Conservation (phyloP, 2,888 invertebrate species). For the Chrysolina haemoptera region DNA sequence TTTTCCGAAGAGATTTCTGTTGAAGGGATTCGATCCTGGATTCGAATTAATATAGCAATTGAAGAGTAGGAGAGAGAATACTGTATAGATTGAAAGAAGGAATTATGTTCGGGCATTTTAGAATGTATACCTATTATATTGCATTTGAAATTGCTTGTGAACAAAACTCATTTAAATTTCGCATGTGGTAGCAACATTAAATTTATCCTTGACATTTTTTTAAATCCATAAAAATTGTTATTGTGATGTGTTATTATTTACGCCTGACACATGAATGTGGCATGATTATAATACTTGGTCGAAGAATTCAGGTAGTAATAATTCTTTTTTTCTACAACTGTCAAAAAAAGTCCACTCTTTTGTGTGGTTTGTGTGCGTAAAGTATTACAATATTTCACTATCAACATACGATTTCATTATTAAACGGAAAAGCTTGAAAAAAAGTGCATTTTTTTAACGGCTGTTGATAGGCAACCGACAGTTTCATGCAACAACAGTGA, state of each 20-base stretch:
- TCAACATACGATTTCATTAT: too few species aligned
- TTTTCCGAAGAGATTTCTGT: too few species aligned
- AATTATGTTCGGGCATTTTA: not conserved
- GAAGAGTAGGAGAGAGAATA: too few species aligned
- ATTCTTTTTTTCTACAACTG: not conserved
- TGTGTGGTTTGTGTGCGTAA: too few species aligned
- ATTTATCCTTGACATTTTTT: slow-evolving; percentile 20
- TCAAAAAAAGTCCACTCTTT: too few species aligned
- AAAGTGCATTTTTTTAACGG: too few species aligned
- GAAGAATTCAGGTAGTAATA: not conserved
- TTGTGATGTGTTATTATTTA: slow-evolving; percentile 5
- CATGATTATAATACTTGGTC: not conserved
- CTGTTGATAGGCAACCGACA: too few species aligned
- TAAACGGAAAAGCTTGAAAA: too few species aligned
- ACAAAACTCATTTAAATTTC: slow-evolving; percentile 2
- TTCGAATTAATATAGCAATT: too few species aligned
- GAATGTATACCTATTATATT: not conserved
- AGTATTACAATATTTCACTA: too few species aligned
- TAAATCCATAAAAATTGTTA: slow-evolving; percentile 2
- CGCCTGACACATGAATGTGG: not conserved
- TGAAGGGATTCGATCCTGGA: too few species aligned
- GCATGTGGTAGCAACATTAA: not conserved
- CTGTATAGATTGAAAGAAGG: not conserved
- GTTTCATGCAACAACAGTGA: too few species aligned
- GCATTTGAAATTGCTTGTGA: slow-evolving; percentile 2